Evolutionary conservation across 2,113 vertebrate genomes (phyloP), one percentile per base, ranked within the genome.

Genomic region (Oceanites oceanicus): DNA sequence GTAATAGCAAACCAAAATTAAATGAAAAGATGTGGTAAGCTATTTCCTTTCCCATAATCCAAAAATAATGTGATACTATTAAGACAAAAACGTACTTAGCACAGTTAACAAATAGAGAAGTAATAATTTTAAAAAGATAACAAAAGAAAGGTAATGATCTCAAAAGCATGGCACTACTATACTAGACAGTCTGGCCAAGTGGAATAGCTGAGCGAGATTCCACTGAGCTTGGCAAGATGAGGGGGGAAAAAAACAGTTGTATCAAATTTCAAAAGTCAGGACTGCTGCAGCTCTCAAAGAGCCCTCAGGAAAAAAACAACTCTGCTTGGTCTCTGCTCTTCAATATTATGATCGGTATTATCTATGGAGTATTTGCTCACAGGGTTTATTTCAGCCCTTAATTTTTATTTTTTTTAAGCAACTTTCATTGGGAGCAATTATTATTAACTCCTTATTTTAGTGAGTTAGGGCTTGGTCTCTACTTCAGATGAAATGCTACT

Each of bases 181-280:
- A 70, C 38, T 11, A 52, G 34, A 65, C 56, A 73, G 62, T 15
- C 40, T 6, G 40, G 61, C 38, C 30, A 66, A 71, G 16, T 9
- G 40, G 36, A 91, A 62, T 8, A 53, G 79, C 71, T 78, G 50
- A 88, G 86, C 9, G 0, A 78, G 65, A 62, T 75, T 81, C 66
- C 88, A 90, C 9, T 42, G 27, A 84, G 72, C 32, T 65, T 83
- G 75, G 76, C 76, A 92, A 47, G 61, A 62, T 6, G 32, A 63
- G 12, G 11, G 12, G 11, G 40, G 22, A 34, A 20, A 65, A 82
- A 93, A 89, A 13, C 63, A 78, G 76, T 21, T n/a, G 26, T 89
- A 95, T 91, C 91, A 76, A 17, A 90, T 97, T 97, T 89, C 95
- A 90, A 18, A 90, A 91, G 88, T 14, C 73, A 91, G 44, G 30